Percentiles rank a stretch among this genome's conserved stretches.
Conservation (phyloP, 2,113 vertebrate species). For the Nycticryphes semicollaris region DNA sequence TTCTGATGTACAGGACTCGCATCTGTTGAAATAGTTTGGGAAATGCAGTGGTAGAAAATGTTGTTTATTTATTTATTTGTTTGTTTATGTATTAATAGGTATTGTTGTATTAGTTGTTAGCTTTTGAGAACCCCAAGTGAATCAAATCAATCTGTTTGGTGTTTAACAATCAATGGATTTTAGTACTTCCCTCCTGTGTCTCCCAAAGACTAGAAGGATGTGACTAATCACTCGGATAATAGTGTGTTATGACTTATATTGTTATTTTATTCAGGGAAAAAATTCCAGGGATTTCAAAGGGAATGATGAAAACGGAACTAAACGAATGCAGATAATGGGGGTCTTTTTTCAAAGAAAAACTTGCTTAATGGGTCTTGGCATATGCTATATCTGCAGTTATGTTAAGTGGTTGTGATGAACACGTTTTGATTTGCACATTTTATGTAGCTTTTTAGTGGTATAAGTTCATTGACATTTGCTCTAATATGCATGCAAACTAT, state of each 20-base stretch:
- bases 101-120: slow-evolving; percentile 3
- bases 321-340: not conserved
- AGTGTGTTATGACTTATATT: not conserved
- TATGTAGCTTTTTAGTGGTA: not conserved
- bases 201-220: not conserved
- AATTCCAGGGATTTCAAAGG: not conserved
- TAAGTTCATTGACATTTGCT: slow-evolving; percentile 1
- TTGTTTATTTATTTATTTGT: not conserved
- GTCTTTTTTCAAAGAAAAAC: not conserved
- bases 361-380: not conserved
- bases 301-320: not conserved
- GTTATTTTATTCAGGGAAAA: slow-evolving; percentile 23
- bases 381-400: not conserved
- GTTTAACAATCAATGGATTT: slow-evolving; percentile 17
- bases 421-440: not conserved
- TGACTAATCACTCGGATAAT: slow-evolving; percentile 11
- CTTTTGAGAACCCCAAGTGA: slow-evolving; percentile 17
- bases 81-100: not conserved
- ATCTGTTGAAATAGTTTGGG: not conserved
- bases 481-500: not conserved
- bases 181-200: slow-evolving; percentile 16
- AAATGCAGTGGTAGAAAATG: not conserved
- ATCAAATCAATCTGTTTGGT: not conserved
- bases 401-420: not conserved
- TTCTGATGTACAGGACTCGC: not conserved